Conservation (phyloP, 2,113 vertebrate genomes). For the Athene noctua region DNA sequence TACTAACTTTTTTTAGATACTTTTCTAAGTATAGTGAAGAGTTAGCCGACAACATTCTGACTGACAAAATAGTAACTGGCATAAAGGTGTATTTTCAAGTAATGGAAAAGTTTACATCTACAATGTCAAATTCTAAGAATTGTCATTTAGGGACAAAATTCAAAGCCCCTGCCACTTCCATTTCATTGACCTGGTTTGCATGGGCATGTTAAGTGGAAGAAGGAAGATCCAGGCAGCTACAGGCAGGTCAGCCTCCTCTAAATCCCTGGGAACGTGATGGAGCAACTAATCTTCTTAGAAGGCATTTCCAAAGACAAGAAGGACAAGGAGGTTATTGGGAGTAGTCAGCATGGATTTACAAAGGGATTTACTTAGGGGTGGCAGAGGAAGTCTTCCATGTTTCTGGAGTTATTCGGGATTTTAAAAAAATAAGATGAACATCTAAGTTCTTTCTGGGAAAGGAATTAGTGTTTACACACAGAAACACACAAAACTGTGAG, state of each 20-base stretch:
- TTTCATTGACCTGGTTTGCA: not conserved
- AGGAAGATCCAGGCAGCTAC: not conserved
- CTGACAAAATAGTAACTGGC: not conserved
- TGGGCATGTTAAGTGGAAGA: not conserved
- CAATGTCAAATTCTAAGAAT: not conserved
- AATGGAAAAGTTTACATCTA: not conserved
- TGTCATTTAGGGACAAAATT: not conserved
- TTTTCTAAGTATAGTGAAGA: not conserved
- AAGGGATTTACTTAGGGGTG: not conserved
- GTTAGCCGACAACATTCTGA: not conserved
- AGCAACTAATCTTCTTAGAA: not conserved
- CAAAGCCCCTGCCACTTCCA: not conserved
- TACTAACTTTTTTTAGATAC: not conserved
- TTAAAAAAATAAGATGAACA: not conserved
- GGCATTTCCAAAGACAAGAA: not conserved
- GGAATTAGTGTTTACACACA: not conserved
- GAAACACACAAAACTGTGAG: not conserved
- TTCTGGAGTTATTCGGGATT: not conserved
- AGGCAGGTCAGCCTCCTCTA: not conserved
- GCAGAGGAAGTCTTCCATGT: not conserved
- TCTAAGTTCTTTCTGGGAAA: not conserved
- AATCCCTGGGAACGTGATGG: not conserved
- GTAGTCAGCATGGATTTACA: not conserved
- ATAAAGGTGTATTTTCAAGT: not conserved
- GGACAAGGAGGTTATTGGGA: not conserved